These are phyloP conservation scores for Strigamia maritima DNA, from an alignment of 2,888 invertebrate genomes.

Conservation along the genomic window DNA sequence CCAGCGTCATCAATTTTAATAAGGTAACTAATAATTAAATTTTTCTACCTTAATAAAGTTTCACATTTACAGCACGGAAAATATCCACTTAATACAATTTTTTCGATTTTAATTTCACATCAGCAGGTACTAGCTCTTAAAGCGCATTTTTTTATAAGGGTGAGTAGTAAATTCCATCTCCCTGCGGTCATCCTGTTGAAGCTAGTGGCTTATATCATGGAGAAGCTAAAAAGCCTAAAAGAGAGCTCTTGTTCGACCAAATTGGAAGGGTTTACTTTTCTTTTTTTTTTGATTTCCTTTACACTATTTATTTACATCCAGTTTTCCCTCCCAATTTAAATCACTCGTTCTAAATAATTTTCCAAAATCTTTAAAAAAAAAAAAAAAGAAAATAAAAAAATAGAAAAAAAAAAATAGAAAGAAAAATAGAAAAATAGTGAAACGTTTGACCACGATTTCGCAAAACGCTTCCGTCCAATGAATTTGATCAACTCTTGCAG, in stretches of 20 bases:
- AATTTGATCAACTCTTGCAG: neutral
- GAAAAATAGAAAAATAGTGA: neutral
- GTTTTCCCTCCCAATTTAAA: neutral
- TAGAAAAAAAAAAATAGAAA: neutral
- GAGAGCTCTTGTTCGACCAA: neutral
- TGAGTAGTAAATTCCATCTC: neutral
- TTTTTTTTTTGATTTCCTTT: neutral
- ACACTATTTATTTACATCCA: neutral
- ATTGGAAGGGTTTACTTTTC: neutral
- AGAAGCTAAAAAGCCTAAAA: neutral
- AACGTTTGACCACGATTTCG: neutral
- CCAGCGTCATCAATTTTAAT: no score
- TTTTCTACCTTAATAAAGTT: neutral
- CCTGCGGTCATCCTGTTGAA: neutral
- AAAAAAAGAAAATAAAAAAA: no score
- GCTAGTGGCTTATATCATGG: neutral
- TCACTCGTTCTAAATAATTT: no score
- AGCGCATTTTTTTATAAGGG: neutral
- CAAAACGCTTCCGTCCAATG: neutral
- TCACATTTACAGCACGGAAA: no score
- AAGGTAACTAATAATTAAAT: neutral
- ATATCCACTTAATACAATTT: neutral
- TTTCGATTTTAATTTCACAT: neutral
- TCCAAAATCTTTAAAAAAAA: no score
- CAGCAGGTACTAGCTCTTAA: neutral